A percentile compares a stretch with the other conserved stretches of the same genome.
Conservation (phyloP, 2,888 invertebrate species). For the Ditylenchus weischeri region DNA sequence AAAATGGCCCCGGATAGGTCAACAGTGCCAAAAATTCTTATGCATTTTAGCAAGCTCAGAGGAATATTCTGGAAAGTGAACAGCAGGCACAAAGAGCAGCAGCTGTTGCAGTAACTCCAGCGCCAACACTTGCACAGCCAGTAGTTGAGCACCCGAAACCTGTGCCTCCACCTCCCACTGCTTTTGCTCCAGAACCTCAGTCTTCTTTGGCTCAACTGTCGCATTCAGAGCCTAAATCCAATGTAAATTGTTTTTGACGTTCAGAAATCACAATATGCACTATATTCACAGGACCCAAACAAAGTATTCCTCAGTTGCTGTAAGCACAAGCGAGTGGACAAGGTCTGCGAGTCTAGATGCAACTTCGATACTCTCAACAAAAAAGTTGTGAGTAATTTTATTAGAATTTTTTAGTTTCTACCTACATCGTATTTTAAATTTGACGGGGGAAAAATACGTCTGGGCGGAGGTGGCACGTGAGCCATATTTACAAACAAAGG, state of each 20-base stretch:
- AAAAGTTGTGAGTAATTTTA: conserved; percentile 36
- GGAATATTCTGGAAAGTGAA: not conserved
- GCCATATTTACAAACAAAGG: not conserved
- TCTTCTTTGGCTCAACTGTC: not conserved
- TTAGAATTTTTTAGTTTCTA: too few relatives aligned
- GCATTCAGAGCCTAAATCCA: not conserved
- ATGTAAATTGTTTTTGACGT: too few relatives aligned
- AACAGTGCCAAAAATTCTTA: too few relatives aligned
- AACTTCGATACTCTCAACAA: conserved; percentile 53
- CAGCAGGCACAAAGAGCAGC: not conserved
- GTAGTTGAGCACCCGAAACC: too few relatives aligned
- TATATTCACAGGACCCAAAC: conserved; percentile 32
- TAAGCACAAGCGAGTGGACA: conserved; percentile 39
- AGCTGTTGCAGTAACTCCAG: conserved; percentile 3
- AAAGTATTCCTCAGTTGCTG: conserved; percentile 52
- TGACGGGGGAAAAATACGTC: too few relatives aligned
- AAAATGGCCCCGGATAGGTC: too few relatives aligned
- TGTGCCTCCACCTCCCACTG: too few relatives aligned
- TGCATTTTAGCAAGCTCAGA: not conserved
- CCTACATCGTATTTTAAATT: too few relatives aligned
- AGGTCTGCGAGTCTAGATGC: conserved; percentile 50
- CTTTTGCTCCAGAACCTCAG: too few relatives aligned
- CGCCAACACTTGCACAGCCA: conserved; percentile 7
- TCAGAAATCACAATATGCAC: too few relatives aligned
- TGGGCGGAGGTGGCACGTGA: too few relatives aligned